phyloP scores from a whole-genome alignment of 2,113 vertebrate genomes.

The Coptodon bakossiorum region DNA sequence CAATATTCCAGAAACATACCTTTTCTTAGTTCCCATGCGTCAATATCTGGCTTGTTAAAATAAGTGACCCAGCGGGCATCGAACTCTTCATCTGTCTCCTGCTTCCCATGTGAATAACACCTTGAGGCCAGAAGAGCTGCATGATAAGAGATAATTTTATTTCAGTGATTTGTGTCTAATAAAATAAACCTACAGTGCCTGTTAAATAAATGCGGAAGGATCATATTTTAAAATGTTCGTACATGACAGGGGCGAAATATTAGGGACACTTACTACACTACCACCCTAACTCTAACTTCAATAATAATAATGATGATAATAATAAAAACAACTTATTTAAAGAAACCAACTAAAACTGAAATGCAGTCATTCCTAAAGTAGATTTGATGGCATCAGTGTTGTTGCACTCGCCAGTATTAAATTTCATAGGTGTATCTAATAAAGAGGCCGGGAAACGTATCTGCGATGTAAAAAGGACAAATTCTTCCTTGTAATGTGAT shows the following conservation, averaged over 20 bases:
- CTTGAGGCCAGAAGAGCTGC: slow-evolving; percentile 77
- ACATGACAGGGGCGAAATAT: neutral
- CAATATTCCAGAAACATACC: slow-evolving; percentile 57
- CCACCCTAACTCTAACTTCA: neutral
- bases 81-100: slow-evolving; percentile 97
- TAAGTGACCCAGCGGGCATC: slow-evolving; percentile 97
- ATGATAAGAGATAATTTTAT: neutral
- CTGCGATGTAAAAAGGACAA: neutral
- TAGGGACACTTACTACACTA: neutral
- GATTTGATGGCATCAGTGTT: neutral
- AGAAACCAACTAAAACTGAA: neutral
- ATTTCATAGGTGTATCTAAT: neutral
- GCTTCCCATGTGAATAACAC: slow-evolving; percentile 87
- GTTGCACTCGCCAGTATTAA: neutral
- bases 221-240: neutral
- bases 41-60: slow-evolving; percentile 94
- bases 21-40: slow-evolving; percentile 97
- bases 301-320: neutral
- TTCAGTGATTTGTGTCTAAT: neutral
- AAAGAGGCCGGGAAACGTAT: neutral
- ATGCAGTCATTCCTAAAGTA: neutral
- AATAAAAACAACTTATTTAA: neutral
- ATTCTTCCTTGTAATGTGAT: neutral
- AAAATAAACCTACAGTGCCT: neutral
- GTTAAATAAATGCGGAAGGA: neutral